These are phyloP conservation scores for Darevskia nairensis DNA, from an alignment of 2,797 vertebrate genomes.

Conservation along the genomic window DNA sequence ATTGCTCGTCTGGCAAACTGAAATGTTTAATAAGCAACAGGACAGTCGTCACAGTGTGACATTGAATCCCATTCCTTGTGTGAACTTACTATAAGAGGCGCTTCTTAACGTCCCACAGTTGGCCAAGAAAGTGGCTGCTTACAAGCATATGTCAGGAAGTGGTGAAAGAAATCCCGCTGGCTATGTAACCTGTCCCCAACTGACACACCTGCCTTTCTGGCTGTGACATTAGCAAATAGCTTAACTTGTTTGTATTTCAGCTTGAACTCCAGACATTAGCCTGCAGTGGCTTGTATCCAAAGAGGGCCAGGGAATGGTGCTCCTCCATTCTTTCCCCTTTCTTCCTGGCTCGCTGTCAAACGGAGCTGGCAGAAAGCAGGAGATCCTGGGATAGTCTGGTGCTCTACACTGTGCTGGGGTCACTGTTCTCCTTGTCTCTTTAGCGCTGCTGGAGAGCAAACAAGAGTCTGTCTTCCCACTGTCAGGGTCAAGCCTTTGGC, in stretches of 20 bases:
- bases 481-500: slow-evolving; percentile 9
- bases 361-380: slow-evolving; percentile 2
- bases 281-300: neutral
- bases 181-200: neutral
- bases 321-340: neutral
- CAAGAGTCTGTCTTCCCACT: neutral
- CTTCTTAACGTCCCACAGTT: neutral
- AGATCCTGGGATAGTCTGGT: neutral
- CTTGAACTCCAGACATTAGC: neutral
- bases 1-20: too few species aligned
- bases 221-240: neutral
- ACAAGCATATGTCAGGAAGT: neutral
- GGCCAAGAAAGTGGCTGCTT: neutral
- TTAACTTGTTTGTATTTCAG: neutral
- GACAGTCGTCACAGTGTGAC: too few species aligned
- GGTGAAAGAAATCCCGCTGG: neutral
- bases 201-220: too few species aligned
- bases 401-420: neutral
- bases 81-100: neutral
- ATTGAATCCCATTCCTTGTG: too few species aligned
- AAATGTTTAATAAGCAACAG: too few species aligned
- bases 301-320: neutral
- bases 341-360: neutral
- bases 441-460: neutral
- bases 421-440: neutral